phyloP scores from a whole-genome alignment of 2,888 invertebrate species.

The Latheticus oryzae region DNA sequence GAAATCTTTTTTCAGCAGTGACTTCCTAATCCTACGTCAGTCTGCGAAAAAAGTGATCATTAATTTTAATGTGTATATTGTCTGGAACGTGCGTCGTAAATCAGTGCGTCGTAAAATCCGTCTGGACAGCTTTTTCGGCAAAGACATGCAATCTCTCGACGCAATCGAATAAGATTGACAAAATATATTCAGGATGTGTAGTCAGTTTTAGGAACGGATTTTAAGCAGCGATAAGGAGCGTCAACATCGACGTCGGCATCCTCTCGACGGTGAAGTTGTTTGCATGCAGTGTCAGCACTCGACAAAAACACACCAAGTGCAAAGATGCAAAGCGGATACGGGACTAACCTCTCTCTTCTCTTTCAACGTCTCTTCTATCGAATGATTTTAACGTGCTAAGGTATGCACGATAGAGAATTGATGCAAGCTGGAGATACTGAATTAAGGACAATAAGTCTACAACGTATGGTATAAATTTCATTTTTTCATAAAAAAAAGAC shows the following conservation, averaged over 20 bases:
- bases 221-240: slow-evolving; percentile 29
- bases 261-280: slow-evolving; percentile 30
- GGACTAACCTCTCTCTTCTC: too few relatives aligned
- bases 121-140: slow-evolving; percentile 49
- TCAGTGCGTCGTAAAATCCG: slow-evolving; percentile 51
- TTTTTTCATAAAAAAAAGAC: slow-evolving; percentile 1
- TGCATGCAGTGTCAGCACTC: slow-evolving; percentile 37
- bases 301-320: slow-evolving; percentile 24
- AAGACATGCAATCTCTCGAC: slow-evolving; percentile 37
- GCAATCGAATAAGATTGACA: slow-evolving; percentile 43
- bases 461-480: slow-evolving; percentile 22
- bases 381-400: too few relatives aligned
- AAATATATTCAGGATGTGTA: slow-evolving; percentile 35
- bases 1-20: not conserved
- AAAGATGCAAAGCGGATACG: slow-evolving; percentile 23
- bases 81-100: slow-evolving; percentile 39
- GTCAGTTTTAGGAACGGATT: slow-evolving; percentile 30
- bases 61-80: slow-evolving; percentile 40
- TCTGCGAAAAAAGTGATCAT: slow-evolving; percentile 21
- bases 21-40: slow-evolving; percentile 1
- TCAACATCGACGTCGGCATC: slow-evolving; percentile 31
- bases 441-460: too few relatives aligned
- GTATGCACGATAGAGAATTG: too few relatives aligned
- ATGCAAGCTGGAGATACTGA: too few relatives aligned
- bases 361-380: too few relatives aligned